Conservation (phyloP, 2,888 invertebrate species). For the Sarcophaga caerulescens region DNA sequence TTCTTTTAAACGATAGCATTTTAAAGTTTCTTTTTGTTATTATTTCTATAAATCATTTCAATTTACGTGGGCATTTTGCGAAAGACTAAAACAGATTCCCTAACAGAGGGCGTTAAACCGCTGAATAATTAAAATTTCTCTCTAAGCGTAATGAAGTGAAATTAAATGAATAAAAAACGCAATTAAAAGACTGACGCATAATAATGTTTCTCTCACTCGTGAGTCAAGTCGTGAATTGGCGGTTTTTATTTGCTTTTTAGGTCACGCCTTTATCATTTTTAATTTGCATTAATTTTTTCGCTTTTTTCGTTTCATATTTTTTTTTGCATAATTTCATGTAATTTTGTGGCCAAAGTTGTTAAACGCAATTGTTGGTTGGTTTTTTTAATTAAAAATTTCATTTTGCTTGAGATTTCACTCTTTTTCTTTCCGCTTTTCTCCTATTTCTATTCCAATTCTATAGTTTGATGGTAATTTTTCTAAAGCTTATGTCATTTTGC, state of each 20-base stretch:
- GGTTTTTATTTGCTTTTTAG: conserved; percentile 8
- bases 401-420: background rate
- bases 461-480: background rate
- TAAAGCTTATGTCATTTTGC: conserved; percentile 13
- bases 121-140: background rate
- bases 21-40: too few relatives aligned
- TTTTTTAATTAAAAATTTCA: background rate
- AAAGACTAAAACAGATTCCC: background rate
- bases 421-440: background rate
- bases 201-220: background rate
- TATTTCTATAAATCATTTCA: too few relatives aligned
- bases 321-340: background rate
- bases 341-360: conserved; percentile 16
- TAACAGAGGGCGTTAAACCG: background rate
- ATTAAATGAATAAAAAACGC: background rate
- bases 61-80: background rate
- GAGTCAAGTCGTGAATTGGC: background rate
- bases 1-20: too few relatives aligned
- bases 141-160: background rate
- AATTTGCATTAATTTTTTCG: background rate
- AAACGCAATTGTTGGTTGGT: conserved; percentile 6
- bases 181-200: background rate
- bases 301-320: too few relatives aligned
- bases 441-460: background rate
- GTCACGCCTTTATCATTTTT: conserved; percentile 19